Evolutionary conservation across 2,888 invertebrate species (phyloP).

Genomic region (Euspilapteryx auroguttella): DNA sequence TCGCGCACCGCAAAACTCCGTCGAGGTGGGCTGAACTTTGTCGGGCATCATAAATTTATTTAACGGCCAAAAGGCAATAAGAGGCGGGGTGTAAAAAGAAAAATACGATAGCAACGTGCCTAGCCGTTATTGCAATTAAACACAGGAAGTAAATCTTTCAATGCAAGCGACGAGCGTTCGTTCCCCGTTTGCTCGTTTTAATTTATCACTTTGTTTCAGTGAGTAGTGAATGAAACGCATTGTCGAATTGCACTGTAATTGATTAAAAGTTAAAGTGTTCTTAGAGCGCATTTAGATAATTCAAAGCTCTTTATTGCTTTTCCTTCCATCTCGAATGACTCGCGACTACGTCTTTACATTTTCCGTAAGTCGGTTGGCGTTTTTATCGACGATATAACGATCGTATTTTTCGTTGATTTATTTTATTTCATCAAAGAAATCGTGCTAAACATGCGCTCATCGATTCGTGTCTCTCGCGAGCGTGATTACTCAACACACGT

Average conservation of each 20-base stretch:
- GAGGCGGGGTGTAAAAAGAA: conserved; percentile 60
- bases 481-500: conserved; percentile 31
- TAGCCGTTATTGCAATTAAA: conserved; percentile 63
- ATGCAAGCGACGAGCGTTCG: conserved; percentile 51
- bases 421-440: conserved; percentile 22
- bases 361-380: too few relatives aligned
- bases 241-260: conserved; percentile 56
- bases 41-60: conserved; percentile 60
- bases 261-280: too few relatives aligned
- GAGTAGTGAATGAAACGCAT: conserved; percentile 48
- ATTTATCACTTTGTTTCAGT: conserved; percentile 61
- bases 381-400: too few relatives aligned
- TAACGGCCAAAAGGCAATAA: conserved; percentile 60
- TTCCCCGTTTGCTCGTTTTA: conserved; percentile 51
- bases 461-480: conserved; percentile 19
- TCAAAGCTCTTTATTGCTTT: too few relatives aligned
- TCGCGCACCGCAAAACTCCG: conserved; percentile 29
- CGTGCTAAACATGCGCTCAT: conserved; percentile 18
- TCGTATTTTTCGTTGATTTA: conserved; percentile 4
- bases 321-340: too few relatives aligned
- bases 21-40: conserved; percentile 56
- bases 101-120: conserved; percentile 63
- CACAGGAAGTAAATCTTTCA: conserved; percentile 62
- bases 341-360: too few relatives aligned
- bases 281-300: too few relatives aligned